Evolutionary conservation across 2,797 vertebrate species (phyloP).

Genomic region (Apodemus agrarius): DNA sequence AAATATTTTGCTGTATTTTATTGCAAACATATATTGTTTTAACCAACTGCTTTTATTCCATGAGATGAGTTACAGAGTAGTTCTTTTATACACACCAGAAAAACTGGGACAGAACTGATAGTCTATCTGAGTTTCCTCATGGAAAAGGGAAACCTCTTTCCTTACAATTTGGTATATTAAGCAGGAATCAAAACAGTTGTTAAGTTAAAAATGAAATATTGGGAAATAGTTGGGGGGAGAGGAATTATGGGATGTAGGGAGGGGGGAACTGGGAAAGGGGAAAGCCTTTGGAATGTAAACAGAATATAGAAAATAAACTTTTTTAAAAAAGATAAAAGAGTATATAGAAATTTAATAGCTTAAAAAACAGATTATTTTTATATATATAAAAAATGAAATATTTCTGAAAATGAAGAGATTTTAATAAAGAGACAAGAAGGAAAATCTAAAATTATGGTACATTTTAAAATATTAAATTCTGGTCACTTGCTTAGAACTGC

Average conservation of each 20-base stretch:
- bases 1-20: not conserved
- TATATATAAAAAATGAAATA: not conserved
- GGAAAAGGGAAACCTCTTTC: not conserved
- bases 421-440: not conserved
- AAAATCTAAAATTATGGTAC: not conserved
- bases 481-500: not conserved
- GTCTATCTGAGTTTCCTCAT: not conserved
- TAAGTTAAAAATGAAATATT: not conserved
- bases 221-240: too few relatives aligned
- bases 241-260: too few relatives aligned
- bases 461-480: conserved; percentile 30
- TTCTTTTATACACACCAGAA: not conserved
- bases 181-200: not conserved
- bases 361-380: too few relatives aligned
- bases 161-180: not conserved
- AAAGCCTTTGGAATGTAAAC: too few relatives aligned
- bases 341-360: too few relatives aligned
- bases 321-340: too few relatives aligned
- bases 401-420: not conserved
- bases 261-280: too few relatives aligned
- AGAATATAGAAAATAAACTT: too few relatives aligned
- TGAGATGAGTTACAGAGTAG: not conserved
- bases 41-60: not conserved
- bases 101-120: not conserved
- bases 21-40: conserved; percentile 18